These are phyloP conservation scores for Limnephilus auricula DNA, from an alignment of 2,888 invertebrate genomes.

Conservation along the genomic window DNA sequence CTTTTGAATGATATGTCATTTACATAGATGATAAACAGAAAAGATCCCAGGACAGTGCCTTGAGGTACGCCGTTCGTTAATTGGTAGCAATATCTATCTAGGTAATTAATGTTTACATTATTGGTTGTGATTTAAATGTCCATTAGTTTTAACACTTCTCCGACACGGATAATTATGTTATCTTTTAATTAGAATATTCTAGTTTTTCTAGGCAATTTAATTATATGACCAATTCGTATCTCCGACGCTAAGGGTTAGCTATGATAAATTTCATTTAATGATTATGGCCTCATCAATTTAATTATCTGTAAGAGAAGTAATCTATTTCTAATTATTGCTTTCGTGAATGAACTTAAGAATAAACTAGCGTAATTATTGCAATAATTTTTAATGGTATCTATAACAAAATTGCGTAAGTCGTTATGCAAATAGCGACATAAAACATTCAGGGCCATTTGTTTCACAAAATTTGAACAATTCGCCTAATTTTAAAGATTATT, in stretches of 20 bases:
- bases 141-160: neutral
- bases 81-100: neutral
- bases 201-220: neutral
- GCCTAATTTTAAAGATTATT: too few relatives aligned
- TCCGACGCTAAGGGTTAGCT: neutral
- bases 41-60: too few relatives aligned
- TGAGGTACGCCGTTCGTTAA: too few relatives aligned
- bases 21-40: too few relatives aligned
- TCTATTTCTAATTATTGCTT: neutral
- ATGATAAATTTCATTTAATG: neutral
- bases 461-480: too few relatives aligned
- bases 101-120: neutral
- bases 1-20: too few relatives aligned
- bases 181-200: neutral
- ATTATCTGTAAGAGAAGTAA: neutral
- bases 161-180: neutral
- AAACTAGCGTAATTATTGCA: too few relatives aligned
- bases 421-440: too few relatives aligned
- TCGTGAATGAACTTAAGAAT: neutral
- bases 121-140: neutral
- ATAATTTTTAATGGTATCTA: too few relatives aligned
- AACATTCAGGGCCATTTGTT: too few relatives aligned
- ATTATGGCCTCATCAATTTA: neutral
- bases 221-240: neutral
- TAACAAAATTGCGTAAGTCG: too few relatives aligned